Conservation (phyloP, 1,140 invertebrate genomes). For the Drosophila eugracilis region DNA sequence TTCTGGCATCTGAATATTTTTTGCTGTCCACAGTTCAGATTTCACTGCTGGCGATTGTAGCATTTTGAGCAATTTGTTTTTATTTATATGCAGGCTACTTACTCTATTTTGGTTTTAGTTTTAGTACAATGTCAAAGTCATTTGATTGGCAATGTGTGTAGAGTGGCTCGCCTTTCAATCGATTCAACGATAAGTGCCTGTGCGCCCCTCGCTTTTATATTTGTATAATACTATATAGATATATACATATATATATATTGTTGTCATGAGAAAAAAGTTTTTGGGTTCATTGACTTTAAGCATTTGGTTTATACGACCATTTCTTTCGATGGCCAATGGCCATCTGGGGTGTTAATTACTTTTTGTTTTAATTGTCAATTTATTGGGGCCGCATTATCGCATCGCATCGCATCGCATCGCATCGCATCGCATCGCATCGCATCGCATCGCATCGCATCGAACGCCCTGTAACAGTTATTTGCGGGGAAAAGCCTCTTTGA, state of each 20-base stretch:
- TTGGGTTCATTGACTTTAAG: constrained; percentile 71
- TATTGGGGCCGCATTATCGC: constrained; percentile 38
- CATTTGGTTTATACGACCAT: constrained; percentile 44
- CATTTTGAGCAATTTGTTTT: constrained; percentile 13
- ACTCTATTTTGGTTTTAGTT: constrained; percentile 30
- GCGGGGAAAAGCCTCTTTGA: constrained; percentile 18
- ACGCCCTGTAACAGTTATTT: constrained; percentile 5
- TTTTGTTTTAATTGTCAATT: constrained; percentile 79
- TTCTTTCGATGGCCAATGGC: constrained; percentile 35
- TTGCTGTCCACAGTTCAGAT: constrained; percentile 20
- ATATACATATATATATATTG: too few relatives aligned
- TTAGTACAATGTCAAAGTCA: constrained; percentile 70
- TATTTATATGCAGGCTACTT: constrained; percentile 1
- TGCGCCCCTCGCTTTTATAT: neutral
- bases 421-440: too few relatives aligned
- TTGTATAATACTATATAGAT: constrained; percentile 1
- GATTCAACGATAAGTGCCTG: constrained; percentile 29
- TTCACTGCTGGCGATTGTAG: constrained; percentile 10
- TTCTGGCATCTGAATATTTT: constrained; percentile 3
- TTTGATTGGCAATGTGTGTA: constrained; percentile 10
- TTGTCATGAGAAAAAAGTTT: constrained; percentile 34
- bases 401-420: too few relatives aligned
- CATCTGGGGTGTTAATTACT: constrained; percentile 72
- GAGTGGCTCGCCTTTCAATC: constrained; percentile 55
- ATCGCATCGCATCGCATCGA: too few relatives aligned